A percentile compares a stretch with the other conserved stretches of the same genome.
Evolutionary conservation across 2,113 vertebrate species (phyloP).

Genomic region (Phocoena phocoena): DNA sequence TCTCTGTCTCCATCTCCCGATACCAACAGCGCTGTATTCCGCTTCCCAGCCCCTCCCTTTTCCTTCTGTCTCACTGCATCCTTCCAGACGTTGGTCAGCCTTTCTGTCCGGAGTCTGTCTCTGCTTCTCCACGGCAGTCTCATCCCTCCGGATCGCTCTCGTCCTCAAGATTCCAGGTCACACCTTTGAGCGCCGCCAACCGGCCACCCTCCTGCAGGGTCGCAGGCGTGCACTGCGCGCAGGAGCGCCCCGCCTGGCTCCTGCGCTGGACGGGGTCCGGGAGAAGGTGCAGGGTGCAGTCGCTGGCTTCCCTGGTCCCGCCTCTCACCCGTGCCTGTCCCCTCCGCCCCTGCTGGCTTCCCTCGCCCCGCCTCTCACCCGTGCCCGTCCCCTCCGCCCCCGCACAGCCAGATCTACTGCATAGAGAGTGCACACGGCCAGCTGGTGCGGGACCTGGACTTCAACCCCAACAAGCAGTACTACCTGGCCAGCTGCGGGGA

Average conservation of each 20-base stretch:
- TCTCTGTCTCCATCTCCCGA: fast-evolving
- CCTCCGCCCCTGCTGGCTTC: conserved; percentile 24
- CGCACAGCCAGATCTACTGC: conserved; percentile 95
- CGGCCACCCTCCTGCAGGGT: not conserved
- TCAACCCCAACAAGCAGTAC: conserved; percentile 99
- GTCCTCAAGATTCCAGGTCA: not conserved
- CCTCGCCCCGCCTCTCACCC: not conserved
- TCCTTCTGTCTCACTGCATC: fast-evolving
- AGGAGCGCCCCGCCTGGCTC: not conserved
- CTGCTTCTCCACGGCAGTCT: fast-evolving
- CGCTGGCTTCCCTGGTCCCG: conserved; percentile 13
- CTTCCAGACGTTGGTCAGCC: fast-evolving
- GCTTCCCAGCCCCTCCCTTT: fast-evolving
- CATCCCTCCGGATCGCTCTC: not conserved
- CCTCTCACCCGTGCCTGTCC: not conserved
- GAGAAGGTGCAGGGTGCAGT: not conserved
- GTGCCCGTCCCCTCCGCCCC: not conserved
- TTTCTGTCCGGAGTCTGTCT: not conserved
- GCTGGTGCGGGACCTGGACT: conserved; percentile 98
- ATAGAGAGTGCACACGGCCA: conserved; percentile 99
- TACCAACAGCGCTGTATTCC: fast-evolving
- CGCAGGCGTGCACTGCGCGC: fast-evolving
- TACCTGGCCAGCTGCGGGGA: conserved; percentile 98
- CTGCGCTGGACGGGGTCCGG: not conserved
- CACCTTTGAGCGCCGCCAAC: not conserved